These are phyloP conservation scores for Aptenodytes patagonicus DNA, from an alignment of 2,113 vertebrate species.

Conservation along the genomic window DNA sequence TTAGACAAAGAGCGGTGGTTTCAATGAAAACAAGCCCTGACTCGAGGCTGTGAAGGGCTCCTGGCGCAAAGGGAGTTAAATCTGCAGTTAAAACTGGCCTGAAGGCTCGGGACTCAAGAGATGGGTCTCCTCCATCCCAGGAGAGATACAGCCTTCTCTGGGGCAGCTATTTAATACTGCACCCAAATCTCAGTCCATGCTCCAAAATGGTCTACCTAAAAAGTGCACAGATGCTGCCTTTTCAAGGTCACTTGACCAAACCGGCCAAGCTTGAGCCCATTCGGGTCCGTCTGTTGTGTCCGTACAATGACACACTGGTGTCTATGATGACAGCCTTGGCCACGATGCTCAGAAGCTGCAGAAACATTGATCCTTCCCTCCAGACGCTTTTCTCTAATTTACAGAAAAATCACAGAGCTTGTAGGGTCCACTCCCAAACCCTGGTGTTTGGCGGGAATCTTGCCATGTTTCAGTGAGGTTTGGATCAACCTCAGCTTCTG, in stretches of 20 bases:
- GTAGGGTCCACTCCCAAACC: background rate
- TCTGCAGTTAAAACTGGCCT: background rate
- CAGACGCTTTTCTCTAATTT: background rate
- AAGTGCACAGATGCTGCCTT: background rate
- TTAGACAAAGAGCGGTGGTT: background rate
- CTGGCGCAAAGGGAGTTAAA: background rate
- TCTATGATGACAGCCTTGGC: background rate
- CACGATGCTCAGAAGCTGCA: background rate
- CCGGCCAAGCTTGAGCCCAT: fast-evolving
- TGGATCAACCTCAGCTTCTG: background rate
- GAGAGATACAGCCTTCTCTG: background rate
- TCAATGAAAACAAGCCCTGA: fast-evolving
- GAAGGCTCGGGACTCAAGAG: background rate
- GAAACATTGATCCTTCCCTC: background rate
- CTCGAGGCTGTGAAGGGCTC: background rate
- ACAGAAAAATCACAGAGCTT: fast-evolving
- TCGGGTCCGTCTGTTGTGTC: fast-evolving
- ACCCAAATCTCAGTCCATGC: background rate
- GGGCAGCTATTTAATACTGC: background rate
- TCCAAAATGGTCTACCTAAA: background rate
- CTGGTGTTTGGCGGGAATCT: background rate
- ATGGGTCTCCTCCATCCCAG: fast-evolving
- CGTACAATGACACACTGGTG: fast-evolving
- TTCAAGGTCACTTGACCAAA: background rate
- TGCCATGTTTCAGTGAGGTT: background rate